A percentile compares a stretch with the other conserved stretches of the same genome.
phyloP scores from a whole-genome alignment of 2,797 vertebrate species.

The Hoplostethus mediterraneus region DNA sequence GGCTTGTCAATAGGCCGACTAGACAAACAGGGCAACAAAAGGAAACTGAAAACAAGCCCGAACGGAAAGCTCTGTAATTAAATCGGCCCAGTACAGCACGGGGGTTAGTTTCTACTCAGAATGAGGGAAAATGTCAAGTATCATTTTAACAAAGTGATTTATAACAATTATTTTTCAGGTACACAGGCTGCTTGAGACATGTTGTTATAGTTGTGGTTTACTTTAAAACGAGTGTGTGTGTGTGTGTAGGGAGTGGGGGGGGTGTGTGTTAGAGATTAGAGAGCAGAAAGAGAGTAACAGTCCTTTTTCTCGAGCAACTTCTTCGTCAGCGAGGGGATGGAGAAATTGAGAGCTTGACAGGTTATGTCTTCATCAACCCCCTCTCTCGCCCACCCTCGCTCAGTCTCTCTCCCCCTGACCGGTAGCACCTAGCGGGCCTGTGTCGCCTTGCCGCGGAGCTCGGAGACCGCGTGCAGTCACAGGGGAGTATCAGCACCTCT shows the following conservation, averaged over 20 bases:
- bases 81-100: background rate
- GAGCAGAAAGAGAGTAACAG: conserved; percentile 1
- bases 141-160: background rate
- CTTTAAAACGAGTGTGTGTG: background rate
- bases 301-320: conserved; percentile 1
- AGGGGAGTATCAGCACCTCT: conserved; percentile 73
- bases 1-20: conserved; percentile 32
- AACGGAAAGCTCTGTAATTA: conserved; percentile 42
- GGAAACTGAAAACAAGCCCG: conserved; percentile 24
- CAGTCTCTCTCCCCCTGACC: conserved; percentile 49
- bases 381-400: conserved; percentile 37
- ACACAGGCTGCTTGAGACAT: too few relatives aligned
- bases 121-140: too few relatives aligned
- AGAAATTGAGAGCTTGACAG: conserved; percentile 45
- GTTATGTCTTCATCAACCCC: conserved; percentile 62
- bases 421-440: conserved; percentile 64
- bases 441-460: conserved; percentile 53
- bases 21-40: conserved; percentile 35
- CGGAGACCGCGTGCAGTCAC: conserved; percentile 67
- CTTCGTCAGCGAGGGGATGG: conserved; percentile 34
- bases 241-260: background rate
- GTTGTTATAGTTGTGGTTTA: conserved; percentile 2
- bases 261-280: background rate
- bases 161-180: background rate
- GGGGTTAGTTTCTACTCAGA: too few relatives aligned